phyloP scores from a whole-genome alignment of 1,140 invertebrate species.

The Tetranychus urticae region DNA sequence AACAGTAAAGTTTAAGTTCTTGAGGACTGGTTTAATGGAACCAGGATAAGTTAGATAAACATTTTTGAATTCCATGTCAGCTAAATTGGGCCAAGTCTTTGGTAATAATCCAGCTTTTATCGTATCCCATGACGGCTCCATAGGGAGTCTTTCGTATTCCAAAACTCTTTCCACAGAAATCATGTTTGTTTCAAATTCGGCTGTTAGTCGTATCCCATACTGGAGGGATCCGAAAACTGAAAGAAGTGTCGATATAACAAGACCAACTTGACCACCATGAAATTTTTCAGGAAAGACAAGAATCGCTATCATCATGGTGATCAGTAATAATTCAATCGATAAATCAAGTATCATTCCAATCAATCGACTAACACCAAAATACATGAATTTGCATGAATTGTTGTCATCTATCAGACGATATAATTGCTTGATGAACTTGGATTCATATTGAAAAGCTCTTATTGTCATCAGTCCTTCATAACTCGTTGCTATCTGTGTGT shows the following conservation, averaged over 20 bases:
- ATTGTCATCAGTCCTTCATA: slow-evolving; percentile 27
- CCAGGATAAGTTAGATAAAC: slow-evolving; percentile 37
- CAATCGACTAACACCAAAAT: slow-evolving; percentile 45
- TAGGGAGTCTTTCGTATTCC: slow-evolving; percentile 43
- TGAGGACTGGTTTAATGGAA: slow-evolving; percentile 29
- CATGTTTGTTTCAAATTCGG: slow-evolving; percentile 58
- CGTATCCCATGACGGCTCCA: slow-evolving; percentile 27
- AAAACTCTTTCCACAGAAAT: slow-evolving; percentile 56
- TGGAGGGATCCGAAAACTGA: slow-evolving; percentile 49
- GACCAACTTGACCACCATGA: slow-evolving; percentile 39
- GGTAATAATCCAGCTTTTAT: slow-evolving; percentile 1
- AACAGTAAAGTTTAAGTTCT: slow-evolving; percentile 16
- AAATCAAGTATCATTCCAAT: slow-evolving; percentile 58
- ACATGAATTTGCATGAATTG: slow-evolving; percentile 41
- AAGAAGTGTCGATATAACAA: slow-evolving; percentile 50
- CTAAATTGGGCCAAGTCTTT: slow-evolving; percentile 36
- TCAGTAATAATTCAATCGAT: slow-evolving; percentile 40
- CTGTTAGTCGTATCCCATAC: slow-evolving; percentile 51
- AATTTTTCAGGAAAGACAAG: slow-evolving; percentile 1
- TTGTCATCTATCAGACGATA: slow-evolving; percentile 49
- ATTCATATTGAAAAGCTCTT: slow-evolving; percentile 23
- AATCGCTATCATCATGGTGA: slow-evolving; percentile 17
- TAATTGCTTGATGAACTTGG: slow-evolving; percentile 54
- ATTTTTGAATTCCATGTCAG: slow-evolving; percentile 37
- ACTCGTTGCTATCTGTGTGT: slow-evolving; percentile 25